Evolutionary conservation across 2,113 vertebrate genomes (phyloP).

Genomic region (Pelecanus crispus): DNA sequence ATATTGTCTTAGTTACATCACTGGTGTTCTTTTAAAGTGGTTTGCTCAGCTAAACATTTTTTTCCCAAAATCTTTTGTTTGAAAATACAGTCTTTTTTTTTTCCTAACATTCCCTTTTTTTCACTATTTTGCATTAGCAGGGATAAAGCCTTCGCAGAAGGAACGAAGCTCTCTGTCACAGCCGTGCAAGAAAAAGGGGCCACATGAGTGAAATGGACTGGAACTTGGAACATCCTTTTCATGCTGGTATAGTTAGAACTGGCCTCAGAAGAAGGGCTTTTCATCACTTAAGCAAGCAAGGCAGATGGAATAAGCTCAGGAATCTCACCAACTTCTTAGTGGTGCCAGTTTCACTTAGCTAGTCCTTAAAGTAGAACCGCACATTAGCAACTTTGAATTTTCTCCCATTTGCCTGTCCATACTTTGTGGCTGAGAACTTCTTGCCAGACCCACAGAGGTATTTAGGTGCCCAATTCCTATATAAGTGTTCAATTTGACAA

Average conservation of each 20-base stretch:
- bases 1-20: constrained; percentile 16
- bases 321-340: neutral
- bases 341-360: constrained; percentile 40
- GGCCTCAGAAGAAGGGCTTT: constrained; percentile 4
- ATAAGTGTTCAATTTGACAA: neutral
- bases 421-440: neutral
- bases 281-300: constrained; percentile 13
- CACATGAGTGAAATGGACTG: neutral
- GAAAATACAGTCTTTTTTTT: neutral
- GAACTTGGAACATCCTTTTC: constrained; percentile 20
- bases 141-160: neutral
- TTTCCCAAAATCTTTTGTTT: neutral
- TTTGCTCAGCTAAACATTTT: neutral
- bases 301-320: constrained; percentile 7
- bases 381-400: constrained; percentile 14
- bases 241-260: neutral
- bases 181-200: neutral
- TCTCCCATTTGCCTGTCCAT: neutral
- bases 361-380: constrained; percentile 10
- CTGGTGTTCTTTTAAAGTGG: constrained; percentile 7
- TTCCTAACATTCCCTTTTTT: neutral
- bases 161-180: neutral
- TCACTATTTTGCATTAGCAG: neutral
- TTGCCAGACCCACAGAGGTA: constrained; percentile 48
- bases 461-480: neutral